Base-by-base conservation (phyloP, 2,888 invertebrate genomes). In the Euzophera pinguis region DNA sequence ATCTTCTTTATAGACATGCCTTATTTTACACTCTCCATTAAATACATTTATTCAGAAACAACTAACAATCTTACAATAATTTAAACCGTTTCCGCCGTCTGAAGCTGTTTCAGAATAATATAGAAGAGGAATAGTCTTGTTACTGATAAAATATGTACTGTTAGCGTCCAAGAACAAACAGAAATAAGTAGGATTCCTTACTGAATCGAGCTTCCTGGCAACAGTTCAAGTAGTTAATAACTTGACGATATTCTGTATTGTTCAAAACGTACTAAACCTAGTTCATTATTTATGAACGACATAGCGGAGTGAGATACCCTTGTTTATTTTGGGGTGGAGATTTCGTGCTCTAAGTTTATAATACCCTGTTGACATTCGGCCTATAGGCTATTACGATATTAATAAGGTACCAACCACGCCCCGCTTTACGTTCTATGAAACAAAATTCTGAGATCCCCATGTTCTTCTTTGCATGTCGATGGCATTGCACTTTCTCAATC, bases 51-150 rank as follows among this genome's bases (percentile, higher is more conserved):
- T 37, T 1, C 13, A 14, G 38, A 1, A 38, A 1, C 1, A 6
- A 16, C 1, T 38, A 9, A 39, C 13, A 39, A 13, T 39, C 39
- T 39, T 2, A 14, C 14, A 16, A 39, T 39, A 27, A 32, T 32
- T 45, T 6, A 32, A 45, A 16, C 16, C 16, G 45, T 16, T 34
- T 45, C 14, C 45, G 13, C 10, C 12, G 17, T n/a, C 10, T 32
- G 14, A 13, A 34, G 9, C 32, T 29, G 4, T 14, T 45, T 45
- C 14, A 32, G 32, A 45, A 13, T 10, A 45, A 32, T n/a, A n/a
- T n/a, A n/a, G n/a, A n/a, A n/a, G n/a, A n/a, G n/a, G n/a, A 45
- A 45, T 45, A 10, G 45, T 45, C 45, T 45, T 45, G 45, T 45
- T 45, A 45, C 34, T 45, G 45, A 45, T 45, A 45, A 45, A 45